These are phyloP conservation scores for Chymomyza costata DNA, from an alignment of 1,140 invertebrate species.

Conservation along the genomic window DNA sequence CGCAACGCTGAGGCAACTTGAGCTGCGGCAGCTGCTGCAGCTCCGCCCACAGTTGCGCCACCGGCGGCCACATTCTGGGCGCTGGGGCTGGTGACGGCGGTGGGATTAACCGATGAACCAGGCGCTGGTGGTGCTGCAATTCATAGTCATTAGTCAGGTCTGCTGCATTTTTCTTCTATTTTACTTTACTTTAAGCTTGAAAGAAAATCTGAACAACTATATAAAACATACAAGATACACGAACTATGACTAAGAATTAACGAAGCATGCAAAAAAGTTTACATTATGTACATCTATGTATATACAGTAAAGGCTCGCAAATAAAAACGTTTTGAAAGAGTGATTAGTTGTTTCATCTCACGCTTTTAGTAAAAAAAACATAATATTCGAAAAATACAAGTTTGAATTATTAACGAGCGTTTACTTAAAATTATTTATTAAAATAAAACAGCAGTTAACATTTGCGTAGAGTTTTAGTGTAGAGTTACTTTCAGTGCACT, in stretches of 20 bases:
- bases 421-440: slow-evolving; percentile 20
- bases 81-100: slow-evolving; percentile 74
- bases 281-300: too few species aligned
- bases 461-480: slow-evolving; percentile 24
- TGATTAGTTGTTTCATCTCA: too few species aligned
- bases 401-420: too few species aligned
- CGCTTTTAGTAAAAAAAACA: neutral
- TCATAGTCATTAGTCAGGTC: too few species aligned
- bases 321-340: too few species aligned
- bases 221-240: slow-evolving; percentile 17
- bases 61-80: slow-evolving; percentile 74
- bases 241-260: slow-evolving; percentile 33
- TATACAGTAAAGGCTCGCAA: too few species aligned
- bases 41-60: slow-evolving; percentile 67
- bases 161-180: slow-evolving; percentile 28
- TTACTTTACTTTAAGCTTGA: neutral
- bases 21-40: slow-evolving; percentile 52
- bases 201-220: slow-evolving; percentile 6
- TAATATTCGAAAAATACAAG: too few species aligned
- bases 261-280: slow-evolving; percentile 14
- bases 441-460: slow-evolving; percentile 7
- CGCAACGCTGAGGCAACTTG: slow-evolving; percentile 60
- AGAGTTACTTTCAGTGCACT: slow-evolving; percentile 30
- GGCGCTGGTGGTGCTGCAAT: slow-evolving; percentile 71
- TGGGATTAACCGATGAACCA: slow-evolving; percentile 75